Evolutionary conservation across 23 tunicate genomes (phyloP), one percentile per base, ranked within the genome.

Genomic region (Ciona savignyi): DNA sequence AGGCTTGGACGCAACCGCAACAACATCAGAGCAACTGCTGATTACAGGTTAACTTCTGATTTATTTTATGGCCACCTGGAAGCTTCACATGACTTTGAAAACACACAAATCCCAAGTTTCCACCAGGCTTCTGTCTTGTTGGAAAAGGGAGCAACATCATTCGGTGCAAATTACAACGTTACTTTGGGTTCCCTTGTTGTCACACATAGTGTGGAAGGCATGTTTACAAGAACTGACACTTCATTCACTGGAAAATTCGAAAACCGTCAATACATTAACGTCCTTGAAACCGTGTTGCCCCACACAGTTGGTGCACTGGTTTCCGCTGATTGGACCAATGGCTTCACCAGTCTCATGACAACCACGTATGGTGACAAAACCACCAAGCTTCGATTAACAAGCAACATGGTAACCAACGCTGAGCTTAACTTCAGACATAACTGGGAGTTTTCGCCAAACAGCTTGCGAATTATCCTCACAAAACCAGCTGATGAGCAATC

Each of bases 341-440:
- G 26, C 67, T 27, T 73, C 1, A 29, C 64, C 6, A 32, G 70
- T 2, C 2, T 30, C 4, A 35, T 73, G 6, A 62, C 24, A 33
- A 48, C 62, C 22, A 27, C 28, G 23, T 81, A 73, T 27, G 85
- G 85, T 25, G 78, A 73, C 67, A 66, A 81, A 21, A 33, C 31
- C 20, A 32, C 34, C 25, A 35, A n/a, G 24, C 20, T 81, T 34
- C 32, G 15, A 22, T 32, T 81, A 2, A 19, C n/a, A n/a, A 66
- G 62, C 24, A 75, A 81, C 67, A 22, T 49, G 26, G 78, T 51
- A 73, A 49, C 49, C 1, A 33, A 24, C 24, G 73, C 78, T 9
- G 67, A 62, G 20, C 51, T 81, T 21, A 27, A 65, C 1, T 56
- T 81, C 27, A 23, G 35, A 3, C 85, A 81, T 11, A 73, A 29